Conservation (phyloP, 2,888 invertebrate genomes). For the Chromoteleia sp. region DNA sequence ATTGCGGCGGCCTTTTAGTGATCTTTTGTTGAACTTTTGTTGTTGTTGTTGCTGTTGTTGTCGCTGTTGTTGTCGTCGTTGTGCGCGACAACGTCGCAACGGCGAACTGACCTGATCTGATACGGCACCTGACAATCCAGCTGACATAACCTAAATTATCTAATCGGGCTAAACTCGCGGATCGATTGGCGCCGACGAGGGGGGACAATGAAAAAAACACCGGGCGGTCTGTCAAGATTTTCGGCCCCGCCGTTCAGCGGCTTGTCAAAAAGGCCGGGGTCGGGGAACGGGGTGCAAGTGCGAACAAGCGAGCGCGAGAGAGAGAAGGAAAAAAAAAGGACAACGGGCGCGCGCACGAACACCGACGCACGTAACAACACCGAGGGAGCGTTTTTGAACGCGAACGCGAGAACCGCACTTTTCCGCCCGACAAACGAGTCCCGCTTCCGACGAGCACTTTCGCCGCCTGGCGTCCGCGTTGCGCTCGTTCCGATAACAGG, state of each 20-base stretch:
- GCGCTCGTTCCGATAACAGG: conserved; percentile 50
- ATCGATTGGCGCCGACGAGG: conserved; percentile 39
- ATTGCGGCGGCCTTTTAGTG: conserved; percentile 76
- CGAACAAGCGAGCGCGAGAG: background rate
- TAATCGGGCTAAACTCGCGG: conserved; percentile 40
- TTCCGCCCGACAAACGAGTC: conserved; percentile 21
- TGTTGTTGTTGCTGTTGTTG: conserved; percentile 68
- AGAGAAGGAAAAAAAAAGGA: background rate
- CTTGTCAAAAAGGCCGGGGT: conserved; percentile 41
- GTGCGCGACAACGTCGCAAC: conserved; percentile 61
- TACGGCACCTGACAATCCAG: conserved; percentile 82
- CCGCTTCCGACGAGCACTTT: conserved; percentile 47
- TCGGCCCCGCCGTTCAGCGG: background rate
- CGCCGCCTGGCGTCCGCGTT: background rate
- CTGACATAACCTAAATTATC: conserved; percentile 81
- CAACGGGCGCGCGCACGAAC: conserved; percentile 5
- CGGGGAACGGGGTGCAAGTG: background rate
- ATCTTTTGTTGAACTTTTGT: no score
- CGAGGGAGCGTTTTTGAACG: conserved; percentile 11
- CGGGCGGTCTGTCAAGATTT: conserved; percentile 20
- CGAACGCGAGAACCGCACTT: conserved; percentile 59
- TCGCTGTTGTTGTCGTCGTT: conserved; percentile 38
- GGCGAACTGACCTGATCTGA: conserved; percentile 82
- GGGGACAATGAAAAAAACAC: conserved; percentile 6
- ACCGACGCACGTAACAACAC: conserved; percentile 32